Conservation (phyloP, 1,140 invertebrate genomes). For the Papilio machaon region DNA sequence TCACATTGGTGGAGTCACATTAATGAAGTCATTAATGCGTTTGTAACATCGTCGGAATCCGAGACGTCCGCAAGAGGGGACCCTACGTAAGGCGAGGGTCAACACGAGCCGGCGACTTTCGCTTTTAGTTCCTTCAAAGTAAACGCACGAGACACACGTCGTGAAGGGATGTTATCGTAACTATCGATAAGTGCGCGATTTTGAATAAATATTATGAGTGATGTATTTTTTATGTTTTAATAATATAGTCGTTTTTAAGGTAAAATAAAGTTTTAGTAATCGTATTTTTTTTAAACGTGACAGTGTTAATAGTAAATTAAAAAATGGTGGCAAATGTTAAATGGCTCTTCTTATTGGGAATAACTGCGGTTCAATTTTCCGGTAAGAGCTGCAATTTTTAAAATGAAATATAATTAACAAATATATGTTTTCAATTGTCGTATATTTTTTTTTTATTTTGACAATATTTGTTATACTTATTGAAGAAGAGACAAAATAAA, state of each 20-base stretch:
- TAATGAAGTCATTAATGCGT: slow-evolving; percentile 44
- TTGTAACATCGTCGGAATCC: slow-evolving; percentile 42
- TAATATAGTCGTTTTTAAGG: not conserved
- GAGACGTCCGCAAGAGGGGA: slow-evolving; percentile 58
- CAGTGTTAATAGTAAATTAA: slow-evolving; percentile 30
- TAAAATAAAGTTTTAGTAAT: not conserved
- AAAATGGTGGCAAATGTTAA: slow-evolving; percentile 69
- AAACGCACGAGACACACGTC: slow-evolving; percentile 68
- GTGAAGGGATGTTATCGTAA: slow-evolving; percentile 30
- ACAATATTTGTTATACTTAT: too few species aligned
- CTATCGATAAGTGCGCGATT: slow-evolving; percentile 4
- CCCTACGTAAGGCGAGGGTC: slow-evolving; percentile 56
- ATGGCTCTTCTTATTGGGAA: slow-evolving; percentile 82
- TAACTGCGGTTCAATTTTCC: slow-evolving; percentile 64
- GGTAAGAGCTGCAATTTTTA: slow-evolving; percentile 52
- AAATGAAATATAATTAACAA: not conserved
- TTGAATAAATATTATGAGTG: not conserved
- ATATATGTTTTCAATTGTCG: not conserved
- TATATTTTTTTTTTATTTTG: not conserved
- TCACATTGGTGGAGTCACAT: not conserved
- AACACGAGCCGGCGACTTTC: slow-evolving; percentile 53
- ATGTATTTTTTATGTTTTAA: slow-evolving; percentile 19
- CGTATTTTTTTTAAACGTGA: not conserved
- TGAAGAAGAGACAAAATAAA: too few species aligned
- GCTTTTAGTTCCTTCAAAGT: slow-evolving; percentile 59